phyloP scores from a whole-genome alignment of 1,140 invertebrate genomes.

The Sitobion miscanthi region DNA sequence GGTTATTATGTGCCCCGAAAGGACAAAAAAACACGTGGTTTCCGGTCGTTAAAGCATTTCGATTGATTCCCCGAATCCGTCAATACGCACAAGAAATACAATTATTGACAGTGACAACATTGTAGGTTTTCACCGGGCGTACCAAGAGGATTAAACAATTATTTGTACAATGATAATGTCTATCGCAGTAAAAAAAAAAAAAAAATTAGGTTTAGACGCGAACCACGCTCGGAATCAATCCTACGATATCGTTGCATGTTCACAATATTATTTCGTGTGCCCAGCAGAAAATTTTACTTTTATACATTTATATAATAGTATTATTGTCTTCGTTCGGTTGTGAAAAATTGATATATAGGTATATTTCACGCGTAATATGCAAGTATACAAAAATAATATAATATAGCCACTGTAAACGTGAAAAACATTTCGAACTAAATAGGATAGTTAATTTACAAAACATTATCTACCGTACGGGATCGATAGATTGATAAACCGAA shows the following conservation, averaged over 20 bases:
- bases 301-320: neutral
- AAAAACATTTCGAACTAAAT: neutral
- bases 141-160: constrained; percentile 1
- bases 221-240: neutral
- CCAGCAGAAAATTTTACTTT: neutral
- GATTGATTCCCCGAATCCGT: neutral
- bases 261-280: neutral
- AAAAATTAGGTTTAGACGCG: neutral
- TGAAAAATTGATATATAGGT: neutral
- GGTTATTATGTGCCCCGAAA: neutral
- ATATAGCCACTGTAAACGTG: neutral
- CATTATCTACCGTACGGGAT: neutral
- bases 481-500: neutral
- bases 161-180: neutral
- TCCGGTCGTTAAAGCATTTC: neutral
- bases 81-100: neutral
- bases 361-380: no score
- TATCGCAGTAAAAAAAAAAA: neutral
- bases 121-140: neutral
- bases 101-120: neutral
- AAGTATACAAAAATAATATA: neutral
- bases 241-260: neutral
- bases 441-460: neutral
- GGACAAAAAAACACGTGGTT: neutral
- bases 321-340: neutral